Conservation (phyloP, 2,113 vertebrate species). For the Prinia subflava region DNA sequence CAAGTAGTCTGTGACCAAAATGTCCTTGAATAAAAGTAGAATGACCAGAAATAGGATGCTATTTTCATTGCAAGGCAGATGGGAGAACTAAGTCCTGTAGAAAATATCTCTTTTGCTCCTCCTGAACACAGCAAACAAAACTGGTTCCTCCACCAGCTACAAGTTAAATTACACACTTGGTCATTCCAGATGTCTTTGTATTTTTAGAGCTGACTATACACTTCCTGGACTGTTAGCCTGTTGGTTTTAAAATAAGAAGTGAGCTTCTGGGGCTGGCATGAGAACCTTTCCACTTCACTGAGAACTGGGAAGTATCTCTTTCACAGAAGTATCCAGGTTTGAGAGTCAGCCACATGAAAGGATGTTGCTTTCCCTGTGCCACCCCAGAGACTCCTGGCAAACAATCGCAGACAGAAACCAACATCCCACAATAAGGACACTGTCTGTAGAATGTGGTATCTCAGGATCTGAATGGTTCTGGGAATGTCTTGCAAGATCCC, state of each 20-base stretch:
- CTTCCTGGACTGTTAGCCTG: constrained; percentile 12
- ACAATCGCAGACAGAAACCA: neutral
- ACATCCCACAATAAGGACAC: neutral
- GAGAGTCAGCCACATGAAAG: neutral
- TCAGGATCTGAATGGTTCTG: fast-evolving
- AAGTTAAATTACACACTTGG: constrained; percentile 23
- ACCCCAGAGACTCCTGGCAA: neutral
- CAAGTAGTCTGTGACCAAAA: neutral
- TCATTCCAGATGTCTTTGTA: neutral
- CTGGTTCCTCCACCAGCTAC: neutral
- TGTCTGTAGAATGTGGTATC: neutral
- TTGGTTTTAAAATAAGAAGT: constrained; percentile 34
- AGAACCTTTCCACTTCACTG: neutral
- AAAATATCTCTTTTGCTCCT: neutral
- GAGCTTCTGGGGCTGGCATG: neutral
- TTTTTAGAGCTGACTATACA: constrained; percentile 7
- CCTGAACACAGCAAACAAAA: neutral
- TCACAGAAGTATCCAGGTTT: neutral
- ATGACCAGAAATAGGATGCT: neutral
- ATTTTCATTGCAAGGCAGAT: neutral
- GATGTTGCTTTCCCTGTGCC: neutral
- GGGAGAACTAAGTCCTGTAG: neutral
- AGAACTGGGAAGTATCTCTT: neutral
- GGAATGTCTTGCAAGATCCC: neutral
- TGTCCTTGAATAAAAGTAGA: neutral